Base-by-base conservation (phyloP, 2,797 vertebrate species). In the Streptopelia turtur region DNA sequence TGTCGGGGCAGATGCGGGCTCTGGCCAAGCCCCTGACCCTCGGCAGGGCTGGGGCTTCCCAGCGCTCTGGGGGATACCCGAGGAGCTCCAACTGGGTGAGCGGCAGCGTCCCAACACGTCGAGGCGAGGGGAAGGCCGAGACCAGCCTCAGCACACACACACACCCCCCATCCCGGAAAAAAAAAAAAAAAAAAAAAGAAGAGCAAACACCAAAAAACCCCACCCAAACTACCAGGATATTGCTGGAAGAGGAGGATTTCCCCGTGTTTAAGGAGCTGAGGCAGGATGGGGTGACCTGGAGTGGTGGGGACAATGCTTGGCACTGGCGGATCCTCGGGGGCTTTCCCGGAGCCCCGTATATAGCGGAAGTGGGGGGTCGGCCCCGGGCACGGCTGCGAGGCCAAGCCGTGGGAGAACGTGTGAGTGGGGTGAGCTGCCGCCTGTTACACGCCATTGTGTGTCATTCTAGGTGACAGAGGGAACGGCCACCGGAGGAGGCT, bases 311-410 rank as follows among this genome's bases (percentile, higher is more conserved):
- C 55, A 28, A 16, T 3, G 55, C 66, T 52, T 43, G 65, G 64
- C 83, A 55, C 30, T 27, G 21, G 49, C 22, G 22, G 53, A 15
- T 82, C 45, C 74, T n/a, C 4, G 15, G 13, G 39, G 60, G 35
- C 65, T 93, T 83, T 63, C 69, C 87, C 70, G 43, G 25, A 81
- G 83, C 2, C 37, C 89, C 91, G 80, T 69, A 76, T 72, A 71
- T 39, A 88, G 82, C 5, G 13, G 21, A 4, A 60, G 59, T 71
- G 28, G 17, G 47, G 56, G 14, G 57, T 66, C 8, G 17, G 22
- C 25, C 47, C 47, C 37, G 49, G 47, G 49, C 28, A 22, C 16
- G 45, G 61, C 63, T 25, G 66, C 27, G 6, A 12, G 60, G 43
- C 25, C 56, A 2, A 3, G 61, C 23, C 22, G 16, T 6, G 49